Conservation (phyloP, 2,888 invertebrate species). For the Synanthedon vespiformis region DNA sequence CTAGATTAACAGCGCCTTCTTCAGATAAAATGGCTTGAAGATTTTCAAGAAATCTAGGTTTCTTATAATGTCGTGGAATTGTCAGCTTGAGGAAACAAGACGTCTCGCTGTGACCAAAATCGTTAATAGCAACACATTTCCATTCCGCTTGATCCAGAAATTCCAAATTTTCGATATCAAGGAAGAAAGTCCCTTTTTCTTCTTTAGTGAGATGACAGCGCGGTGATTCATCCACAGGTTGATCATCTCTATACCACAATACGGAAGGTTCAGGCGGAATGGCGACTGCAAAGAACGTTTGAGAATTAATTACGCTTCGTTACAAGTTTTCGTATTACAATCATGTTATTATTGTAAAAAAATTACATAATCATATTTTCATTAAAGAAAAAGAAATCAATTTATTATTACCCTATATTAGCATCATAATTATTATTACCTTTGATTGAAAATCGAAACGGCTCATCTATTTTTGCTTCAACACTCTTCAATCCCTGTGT, state of each 20-base stretch:
- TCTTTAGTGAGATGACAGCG: conserved; percentile 78
- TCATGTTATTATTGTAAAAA: too few relatives aligned
- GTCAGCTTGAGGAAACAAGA: conserved; percentile 86
- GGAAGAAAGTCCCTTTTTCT: conserved; percentile 77
- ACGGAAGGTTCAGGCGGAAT: conserved; percentile 84
- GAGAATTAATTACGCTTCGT: too few relatives aligned
- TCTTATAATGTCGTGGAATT: conserved; percentile 90
- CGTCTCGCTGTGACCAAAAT: conserved; percentile 89
- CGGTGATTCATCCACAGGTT: conserved; percentile 75
- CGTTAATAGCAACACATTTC: conserved; percentile 91
- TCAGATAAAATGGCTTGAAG: conserved; percentile 87
- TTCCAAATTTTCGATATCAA: conserved; percentile 81
- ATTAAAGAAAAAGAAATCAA: not conserved
- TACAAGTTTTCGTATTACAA: too few relatives aligned
- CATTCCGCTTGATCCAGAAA: conserved; percentile 91
- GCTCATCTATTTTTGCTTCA: conserved; percentile 86
- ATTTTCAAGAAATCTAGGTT: conserved; percentile 87
- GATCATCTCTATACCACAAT: conserved; percentile 90
- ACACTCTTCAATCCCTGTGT: conserved; percentile 83
- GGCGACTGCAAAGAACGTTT: conserved; percentile 68
- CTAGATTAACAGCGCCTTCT: conserved; percentile 90
- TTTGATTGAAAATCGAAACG: conserved; percentile 84
- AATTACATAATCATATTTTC: too few relatives aligned
- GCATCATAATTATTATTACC: conserved; percentile 56
- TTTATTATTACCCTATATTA: not conserved